These are phyloP conservation scores for Drosophila seclusa DNA, from an alignment of 2,888 invertebrate species.

Conservation along the genomic window DNA sequence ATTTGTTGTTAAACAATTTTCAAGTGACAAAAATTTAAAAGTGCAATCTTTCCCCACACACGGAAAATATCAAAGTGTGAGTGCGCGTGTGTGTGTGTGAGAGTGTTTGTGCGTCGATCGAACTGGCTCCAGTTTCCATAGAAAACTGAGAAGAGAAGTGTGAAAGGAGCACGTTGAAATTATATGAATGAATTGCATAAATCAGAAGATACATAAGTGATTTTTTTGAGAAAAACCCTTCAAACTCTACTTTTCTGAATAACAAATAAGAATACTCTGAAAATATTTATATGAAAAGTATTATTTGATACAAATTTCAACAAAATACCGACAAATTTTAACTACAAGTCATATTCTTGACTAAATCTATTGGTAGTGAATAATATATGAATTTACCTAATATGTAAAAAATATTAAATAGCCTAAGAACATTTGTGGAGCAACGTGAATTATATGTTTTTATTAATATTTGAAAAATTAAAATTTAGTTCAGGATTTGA, in stretches of 20 bases:
- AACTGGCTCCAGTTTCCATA: not conserved
- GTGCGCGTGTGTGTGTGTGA: not conserved
- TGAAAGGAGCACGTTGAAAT: slow-evolving; percentile 2
- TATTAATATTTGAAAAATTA: not conserved
- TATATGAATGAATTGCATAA: slow-evolving; percentile 30
- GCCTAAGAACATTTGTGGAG: not conserved
- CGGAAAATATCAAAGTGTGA: not conserved
- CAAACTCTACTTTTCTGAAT: not conserved
- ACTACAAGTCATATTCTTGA: not conserved
- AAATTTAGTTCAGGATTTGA: not conserved
- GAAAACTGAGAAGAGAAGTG: not conserved
- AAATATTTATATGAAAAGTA: not conserved
- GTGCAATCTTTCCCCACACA: not conserved
- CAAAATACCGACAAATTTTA: not conserved
- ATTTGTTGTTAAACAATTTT: slow-evolving; percentile 33
- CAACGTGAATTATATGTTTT: not conserved
- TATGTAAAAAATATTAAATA: not conserved
- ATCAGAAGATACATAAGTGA: not conserved
- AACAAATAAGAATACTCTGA: not conserved
- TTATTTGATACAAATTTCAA: not conserved
- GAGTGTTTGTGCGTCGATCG: not conserved
- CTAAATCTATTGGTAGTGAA: not conserved
- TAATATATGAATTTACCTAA: not conserved
- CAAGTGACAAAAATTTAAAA: not conserved
- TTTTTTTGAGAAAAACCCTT: not conserved